Evolutionary conservation across 2,113 vertebrate genomes (phyloP).

Genomic region (Entelurus aequoreus): DNA sequence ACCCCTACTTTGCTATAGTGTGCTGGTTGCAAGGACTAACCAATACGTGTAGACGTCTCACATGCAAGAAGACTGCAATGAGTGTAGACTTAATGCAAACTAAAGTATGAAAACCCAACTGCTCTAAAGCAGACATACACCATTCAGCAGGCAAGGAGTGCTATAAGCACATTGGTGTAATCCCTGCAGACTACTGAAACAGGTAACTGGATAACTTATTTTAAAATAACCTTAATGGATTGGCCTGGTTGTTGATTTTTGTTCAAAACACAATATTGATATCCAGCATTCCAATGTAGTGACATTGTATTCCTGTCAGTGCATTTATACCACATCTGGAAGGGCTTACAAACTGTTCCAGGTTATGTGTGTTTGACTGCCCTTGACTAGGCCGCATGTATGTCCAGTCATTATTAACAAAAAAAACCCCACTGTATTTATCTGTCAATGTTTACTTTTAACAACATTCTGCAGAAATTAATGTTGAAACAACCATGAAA

Average conservation of each 20-base stretch:
- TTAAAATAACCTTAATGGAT: constrained; percentile 79
- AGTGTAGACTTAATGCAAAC: constrained; percentile 16
- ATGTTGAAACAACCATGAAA: constrained; percentile 20
- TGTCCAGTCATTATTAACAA: constrained; percentile 10
- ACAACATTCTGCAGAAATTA: neutral
- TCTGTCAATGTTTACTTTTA: neutral
- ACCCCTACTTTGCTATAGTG: too few relatives aligned
- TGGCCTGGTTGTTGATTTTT: constrained; percentile 67
- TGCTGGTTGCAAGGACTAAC: too few relatives aligned
- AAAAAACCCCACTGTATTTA: neutral
- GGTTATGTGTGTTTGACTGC: constrained; percentile 44
- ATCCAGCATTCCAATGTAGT: constrained; percentile 40
- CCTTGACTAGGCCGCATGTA: constrained; percentile 47
- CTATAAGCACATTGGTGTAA: constrained; percentile 79
- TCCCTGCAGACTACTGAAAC: constrained; percentile 74
- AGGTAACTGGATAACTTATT: constrained; percentile 80
- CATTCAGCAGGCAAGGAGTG: constrained; percentile 65
- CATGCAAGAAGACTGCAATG: too few relatives aligned
- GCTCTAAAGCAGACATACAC: constrained; percentile 61
- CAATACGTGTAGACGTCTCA: too few relatives aligned
- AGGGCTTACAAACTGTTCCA: constrained; percentile 24
- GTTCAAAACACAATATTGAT: constrained; percentile 64
- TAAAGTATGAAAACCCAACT: constrained; percentile 48
- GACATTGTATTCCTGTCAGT: constrained; percentile 21
- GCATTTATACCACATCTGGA: constrained; percentile 46